These are phyloP conservation scores for Grammomys surdaster DNA, from an alignment of 2,113 vertebrate species.

Conservation along the genomic window DNA sequence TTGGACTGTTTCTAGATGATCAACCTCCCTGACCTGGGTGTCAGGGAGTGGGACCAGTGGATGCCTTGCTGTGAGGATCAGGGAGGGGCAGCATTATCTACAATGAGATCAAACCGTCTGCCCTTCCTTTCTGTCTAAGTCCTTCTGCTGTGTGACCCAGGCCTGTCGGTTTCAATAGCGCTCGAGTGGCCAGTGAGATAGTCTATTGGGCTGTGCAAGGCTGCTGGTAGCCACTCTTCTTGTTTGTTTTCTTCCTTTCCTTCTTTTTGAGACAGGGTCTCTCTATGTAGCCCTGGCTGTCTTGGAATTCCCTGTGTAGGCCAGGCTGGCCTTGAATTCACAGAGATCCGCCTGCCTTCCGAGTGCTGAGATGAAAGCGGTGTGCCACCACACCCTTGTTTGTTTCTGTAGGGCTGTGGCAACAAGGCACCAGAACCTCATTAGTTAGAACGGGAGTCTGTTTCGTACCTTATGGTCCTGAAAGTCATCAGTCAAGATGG, in stretches of 20 bases:
- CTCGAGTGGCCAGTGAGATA: neutral
- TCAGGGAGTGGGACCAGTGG: neutral
- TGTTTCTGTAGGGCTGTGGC: neutral
- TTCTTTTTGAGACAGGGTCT: neutral
- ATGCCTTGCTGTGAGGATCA: neutral
- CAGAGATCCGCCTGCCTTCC: fast-evolving
- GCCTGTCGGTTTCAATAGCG: neutral
- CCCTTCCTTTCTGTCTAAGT: neutral
- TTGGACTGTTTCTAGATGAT: neutral
- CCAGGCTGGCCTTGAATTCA: neutral
- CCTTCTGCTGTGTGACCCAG: fast-evolving
- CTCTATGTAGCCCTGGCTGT: neutral
- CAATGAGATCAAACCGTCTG: fast-evolving
- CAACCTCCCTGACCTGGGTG: neutral
- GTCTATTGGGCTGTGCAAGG: neutral
- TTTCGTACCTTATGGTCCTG: neutral
- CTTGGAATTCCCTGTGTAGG: neutral
- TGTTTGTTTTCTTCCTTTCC: neutral
- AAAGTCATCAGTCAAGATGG: fast-evolving
- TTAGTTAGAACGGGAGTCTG: neutral
- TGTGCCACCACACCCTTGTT: neutral
- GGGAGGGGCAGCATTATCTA: fast-evolving
- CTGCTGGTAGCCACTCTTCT: fast-evolving
- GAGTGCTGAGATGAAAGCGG: neutral
- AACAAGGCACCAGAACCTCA: neutral